Evolutionary conservation across 1,140 invertebrate species (phyloP), one percentile per base, ranked within the genome.

Genomic region (Orchesella cincta): DNA sequence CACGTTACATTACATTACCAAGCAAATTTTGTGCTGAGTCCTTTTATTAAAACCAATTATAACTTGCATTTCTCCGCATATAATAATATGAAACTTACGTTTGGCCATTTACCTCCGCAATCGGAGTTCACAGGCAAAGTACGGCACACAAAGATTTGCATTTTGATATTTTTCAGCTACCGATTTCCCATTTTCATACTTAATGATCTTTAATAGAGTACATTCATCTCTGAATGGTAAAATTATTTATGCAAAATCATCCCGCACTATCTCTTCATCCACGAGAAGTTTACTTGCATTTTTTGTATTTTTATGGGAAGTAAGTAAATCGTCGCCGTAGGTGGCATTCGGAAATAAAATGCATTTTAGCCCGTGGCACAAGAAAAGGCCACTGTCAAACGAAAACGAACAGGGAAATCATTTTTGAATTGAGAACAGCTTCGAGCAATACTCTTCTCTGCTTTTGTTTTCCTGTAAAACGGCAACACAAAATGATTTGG

Each of bases 291-390:
- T n/a, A 18, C 12, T 8, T 16, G 8, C 62, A 31, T 14, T 29
- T 12, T 18, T 18, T 18, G 33, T 67, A 12, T 14, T 31, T 67
- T 67, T 67, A 67, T 67, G 62, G 62, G 62, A 67, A 57, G 23
- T 26, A 67, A 31, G n/a, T 2, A 8, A 67, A 67, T 33, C 62
- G n/a, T 67, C 62, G 12, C 62, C 23, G 62, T 31, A 31, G 62
- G 62, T 67, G 62, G 62, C 31, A 67, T 29, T 67, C 62, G 62
- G 62, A 67, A 67, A 67, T 33, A 67, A 18, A 67, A 18, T 18
- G 12, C n/a, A n/a, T 23, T 8, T 67, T 67, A 14, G 62, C 62
- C 62, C 26, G 29, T 67, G 62, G 62, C 62, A 67, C 8, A 18
- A 23, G 54, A 8, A 57, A 23, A 18, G 54, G 26, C 12, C 12